Conservation (phyloP, 2,888 invertebrate genomes). For the Vesta saturnalis region DNA sequence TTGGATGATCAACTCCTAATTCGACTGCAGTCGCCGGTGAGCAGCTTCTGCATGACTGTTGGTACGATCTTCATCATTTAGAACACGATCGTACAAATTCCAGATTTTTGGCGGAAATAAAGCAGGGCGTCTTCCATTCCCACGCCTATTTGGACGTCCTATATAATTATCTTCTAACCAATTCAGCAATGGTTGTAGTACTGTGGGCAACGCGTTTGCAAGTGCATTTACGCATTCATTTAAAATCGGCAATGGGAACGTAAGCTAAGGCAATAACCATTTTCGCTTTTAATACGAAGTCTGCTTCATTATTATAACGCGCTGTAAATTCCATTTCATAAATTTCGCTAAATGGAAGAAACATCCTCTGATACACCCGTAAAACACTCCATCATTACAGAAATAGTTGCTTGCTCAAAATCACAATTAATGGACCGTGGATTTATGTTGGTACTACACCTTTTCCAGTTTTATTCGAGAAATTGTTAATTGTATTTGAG, state of each 20-base stretch:
- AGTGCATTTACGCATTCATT: not conserved
- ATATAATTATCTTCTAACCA: no score
- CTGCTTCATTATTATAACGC: conserved; percentile 14
- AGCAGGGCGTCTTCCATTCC: not conserved
- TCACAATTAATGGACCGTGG: conserved; percentile 16
- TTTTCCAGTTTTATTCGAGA: not conserved
- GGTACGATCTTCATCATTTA: not conserved
- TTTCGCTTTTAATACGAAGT: no score
- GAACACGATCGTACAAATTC: not conserved
- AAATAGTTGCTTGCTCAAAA: no score
- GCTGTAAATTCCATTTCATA: not conserved
- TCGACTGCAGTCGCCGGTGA: not conserved
- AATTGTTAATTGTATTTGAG: no score
- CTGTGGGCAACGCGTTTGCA: not conserved
- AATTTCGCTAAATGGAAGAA: conserved; percentile 26
- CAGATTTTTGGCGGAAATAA: not conserved
- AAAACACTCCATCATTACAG: conserved; percentile 14
- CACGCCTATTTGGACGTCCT: no score
- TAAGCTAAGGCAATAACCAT: no score
- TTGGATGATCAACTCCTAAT: not conserved
- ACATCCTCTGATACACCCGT: conserved; percentile 11
- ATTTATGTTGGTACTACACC: not conserved
- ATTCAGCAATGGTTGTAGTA: not conserved
- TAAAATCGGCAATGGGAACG: not conserved
- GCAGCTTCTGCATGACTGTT: not conserved